A percentile compares a stretch with the other conserved stretches of the same genome.
Evolutionary conservation across 2,797 vertebrate genomes (phyloP).

Genomic region (Clarias pachynema): DNA sequence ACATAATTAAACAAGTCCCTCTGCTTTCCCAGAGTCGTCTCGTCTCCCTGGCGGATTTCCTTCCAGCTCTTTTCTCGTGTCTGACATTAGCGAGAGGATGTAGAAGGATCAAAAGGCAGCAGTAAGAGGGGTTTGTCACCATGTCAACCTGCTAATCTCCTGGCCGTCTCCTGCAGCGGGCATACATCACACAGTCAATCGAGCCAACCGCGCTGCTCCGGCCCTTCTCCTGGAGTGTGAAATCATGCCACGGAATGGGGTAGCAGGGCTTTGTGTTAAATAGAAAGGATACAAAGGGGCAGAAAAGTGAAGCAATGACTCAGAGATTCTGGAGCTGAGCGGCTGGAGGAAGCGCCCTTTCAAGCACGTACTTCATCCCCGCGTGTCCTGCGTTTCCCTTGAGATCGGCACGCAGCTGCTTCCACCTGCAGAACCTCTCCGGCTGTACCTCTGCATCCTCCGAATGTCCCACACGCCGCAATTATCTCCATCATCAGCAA

Average conservation of each 20-base stretch:
- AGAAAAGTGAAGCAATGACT: neutral
- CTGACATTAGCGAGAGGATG: conserved; percentile 28
- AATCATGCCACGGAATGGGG: neutral
- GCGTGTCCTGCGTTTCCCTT: conserved; percentile 47
- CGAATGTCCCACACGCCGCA: conserved; percentile 68
- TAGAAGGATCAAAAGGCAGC: conserved; percentile 30
- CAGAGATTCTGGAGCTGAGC: neutral
- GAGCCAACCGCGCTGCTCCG: neutral
- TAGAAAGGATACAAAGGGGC: neutral
- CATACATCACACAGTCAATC: neutral
- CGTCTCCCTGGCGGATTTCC: neutral
- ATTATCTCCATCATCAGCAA: conserved; percentile 67
- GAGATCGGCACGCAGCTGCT: conserved; percentile 65
- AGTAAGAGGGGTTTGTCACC: conserved; percentile 23
- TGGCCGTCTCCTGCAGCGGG: neutral
- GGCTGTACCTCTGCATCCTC: conserved; percentile 56
- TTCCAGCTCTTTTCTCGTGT: conserved; percentile 5
- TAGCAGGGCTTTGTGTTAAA: conserved; percentile 13
- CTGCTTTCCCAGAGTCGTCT: neutral
- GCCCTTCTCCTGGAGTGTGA: neutral
- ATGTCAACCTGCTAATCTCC: conserved; percentile 41
- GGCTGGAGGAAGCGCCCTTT: neutral
- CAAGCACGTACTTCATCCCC: conserved; percentile 47
- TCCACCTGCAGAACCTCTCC: conserved; percentile 69
- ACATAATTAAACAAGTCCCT: neutral